Conservation (phyloP, 2,888 invertebrate species). For the Heterodera filipjevi region DNA sequence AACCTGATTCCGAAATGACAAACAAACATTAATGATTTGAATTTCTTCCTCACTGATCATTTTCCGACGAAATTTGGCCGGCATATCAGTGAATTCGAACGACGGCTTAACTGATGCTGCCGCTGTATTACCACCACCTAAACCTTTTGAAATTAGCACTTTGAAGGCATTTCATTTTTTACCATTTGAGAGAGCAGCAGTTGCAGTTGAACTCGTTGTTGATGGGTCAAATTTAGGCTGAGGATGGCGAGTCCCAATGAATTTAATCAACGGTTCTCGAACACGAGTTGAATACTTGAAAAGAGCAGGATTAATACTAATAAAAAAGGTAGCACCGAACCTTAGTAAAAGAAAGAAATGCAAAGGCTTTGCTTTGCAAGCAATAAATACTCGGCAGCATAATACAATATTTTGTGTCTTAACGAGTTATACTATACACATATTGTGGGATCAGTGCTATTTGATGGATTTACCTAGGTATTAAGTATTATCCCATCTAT, state of each 20-base stretch:
- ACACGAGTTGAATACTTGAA: conserved; percentile 22
- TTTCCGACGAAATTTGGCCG: conserved; percentile 50
- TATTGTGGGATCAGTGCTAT: too few relatives aligned
- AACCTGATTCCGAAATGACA: neutral
- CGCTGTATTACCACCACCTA: neutral
- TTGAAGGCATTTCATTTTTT: neutral
- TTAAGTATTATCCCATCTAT: too few relatives aligned
- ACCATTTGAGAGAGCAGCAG: neutral
- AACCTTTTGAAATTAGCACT: too few relatives aligned
- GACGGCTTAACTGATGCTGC: neutral
- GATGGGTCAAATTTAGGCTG: conserved; percentile 52
- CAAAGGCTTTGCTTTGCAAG: neutral
- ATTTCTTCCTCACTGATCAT: conserved; percentile 56
- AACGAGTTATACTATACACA: too few relatives aligned
- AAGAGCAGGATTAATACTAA: neutral
- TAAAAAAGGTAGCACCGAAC: conserved; percentile 19
- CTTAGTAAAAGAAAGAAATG: neutral
- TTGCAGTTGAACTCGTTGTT: neutral
- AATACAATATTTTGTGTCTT: neutral
- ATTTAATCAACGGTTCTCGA: conserved; percentile 61
- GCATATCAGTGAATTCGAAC: conserved; percentile 44
- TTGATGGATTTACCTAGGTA: too few relatives aligned
- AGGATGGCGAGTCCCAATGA: conserved; percentile 59
- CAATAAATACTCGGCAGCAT: neutral
- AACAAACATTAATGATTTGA: conserved; percentile 58